Evolutionary conservation across 2,113 vertebrate species (phyloP).

Genomic region (Leucopsar rothschildi): DNA sequence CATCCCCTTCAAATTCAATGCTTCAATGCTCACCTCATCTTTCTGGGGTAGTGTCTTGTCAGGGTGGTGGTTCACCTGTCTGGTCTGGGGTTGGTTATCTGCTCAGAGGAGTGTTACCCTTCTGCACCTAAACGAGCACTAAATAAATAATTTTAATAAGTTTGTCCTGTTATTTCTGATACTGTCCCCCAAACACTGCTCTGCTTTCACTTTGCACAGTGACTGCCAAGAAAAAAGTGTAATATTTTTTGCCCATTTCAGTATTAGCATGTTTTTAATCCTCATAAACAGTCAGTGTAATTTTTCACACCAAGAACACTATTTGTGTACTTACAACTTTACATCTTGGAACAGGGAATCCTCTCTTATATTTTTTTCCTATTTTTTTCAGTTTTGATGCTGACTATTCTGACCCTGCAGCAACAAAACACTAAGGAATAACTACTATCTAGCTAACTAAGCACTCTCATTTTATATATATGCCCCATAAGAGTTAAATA

Average conservation of each 20-base stretch:
- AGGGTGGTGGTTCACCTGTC: too few relatives aligned
- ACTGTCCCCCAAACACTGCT: neutral
- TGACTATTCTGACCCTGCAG: neutral
- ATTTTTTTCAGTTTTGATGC: neutral
- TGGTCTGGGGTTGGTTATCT: neutral
- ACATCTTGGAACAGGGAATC: neutral
- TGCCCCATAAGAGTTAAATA: neutral
- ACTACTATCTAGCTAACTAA: neutral
- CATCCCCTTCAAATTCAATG: neutral
- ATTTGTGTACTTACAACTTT: neutral
- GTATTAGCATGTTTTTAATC: neutral
- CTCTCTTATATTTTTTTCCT: neutral
- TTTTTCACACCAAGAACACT: neutral
- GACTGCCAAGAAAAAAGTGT: neutral
- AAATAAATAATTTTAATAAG: neutral
- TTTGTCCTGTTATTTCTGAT: neutral
- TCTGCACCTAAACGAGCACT: neutral
- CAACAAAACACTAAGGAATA: neutral
- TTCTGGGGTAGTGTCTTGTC: neutral
- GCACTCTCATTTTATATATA: neutral
- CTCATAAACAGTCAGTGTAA: neutral
- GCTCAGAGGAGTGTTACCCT: neutral
- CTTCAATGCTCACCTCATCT: rapidly evolving
- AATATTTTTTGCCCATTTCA: neutral
- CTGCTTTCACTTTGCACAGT: neutral